Evolutionary conservation across 2,113 vertebrate species (phyloP).

Genomic region (Cnemophilus loriae): DNA sequence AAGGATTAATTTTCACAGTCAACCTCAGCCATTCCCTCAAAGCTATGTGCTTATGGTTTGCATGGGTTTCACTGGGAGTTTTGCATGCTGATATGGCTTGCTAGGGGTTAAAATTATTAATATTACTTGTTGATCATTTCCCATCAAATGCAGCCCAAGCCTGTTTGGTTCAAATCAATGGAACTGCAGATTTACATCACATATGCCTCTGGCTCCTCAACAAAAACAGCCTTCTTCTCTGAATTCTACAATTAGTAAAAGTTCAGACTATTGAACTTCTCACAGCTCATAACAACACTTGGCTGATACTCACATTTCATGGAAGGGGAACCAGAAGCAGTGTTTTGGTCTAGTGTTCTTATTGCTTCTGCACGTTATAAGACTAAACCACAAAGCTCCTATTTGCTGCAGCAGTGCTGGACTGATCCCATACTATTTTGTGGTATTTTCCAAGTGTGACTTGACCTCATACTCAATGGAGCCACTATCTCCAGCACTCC

Average conservation of each 20-base stretch:
- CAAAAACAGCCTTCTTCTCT: background rate
- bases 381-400: background rate
- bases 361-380: background rate
- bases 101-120: background rate
- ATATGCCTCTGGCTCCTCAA: background rate
- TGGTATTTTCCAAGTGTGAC: background rate
- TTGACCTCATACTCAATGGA: background rate
- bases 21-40: background rate
- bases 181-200: background rate
- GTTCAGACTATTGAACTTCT: background rate
- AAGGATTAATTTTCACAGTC: background rate
- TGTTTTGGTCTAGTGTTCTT: background rate
- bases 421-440: background rate
- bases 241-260: background rate
- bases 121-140: background rate
- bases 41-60: rapidly evolving
- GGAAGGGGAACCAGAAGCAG: background rate
- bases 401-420: background rate
- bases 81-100: background rate
- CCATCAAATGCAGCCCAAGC: background rate
- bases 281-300: background rate
- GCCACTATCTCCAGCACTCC: background rate
- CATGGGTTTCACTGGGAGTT: background rate
- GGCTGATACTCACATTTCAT: background rate
- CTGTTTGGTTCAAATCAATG: background rate